These are phyloP conservation scores for Hylaea fasciaria DNA, from an alignment of 2,888 invertebrate genomes.

Conservation along the genomic window DNA sequence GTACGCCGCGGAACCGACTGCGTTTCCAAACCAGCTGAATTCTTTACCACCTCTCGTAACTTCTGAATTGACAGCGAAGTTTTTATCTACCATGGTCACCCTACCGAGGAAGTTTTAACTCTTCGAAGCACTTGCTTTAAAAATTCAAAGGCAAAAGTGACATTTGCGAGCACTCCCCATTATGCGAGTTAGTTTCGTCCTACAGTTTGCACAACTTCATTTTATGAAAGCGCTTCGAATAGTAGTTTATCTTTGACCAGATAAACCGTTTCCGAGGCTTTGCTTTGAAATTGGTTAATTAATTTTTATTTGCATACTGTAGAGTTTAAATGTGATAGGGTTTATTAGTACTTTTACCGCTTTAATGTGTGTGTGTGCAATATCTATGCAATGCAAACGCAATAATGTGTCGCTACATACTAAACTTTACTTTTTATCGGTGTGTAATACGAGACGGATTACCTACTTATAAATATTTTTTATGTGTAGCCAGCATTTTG, in stretches of 20 bases:
- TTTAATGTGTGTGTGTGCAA: too few relatives aligned
- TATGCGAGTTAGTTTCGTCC: conserved; percentile 61
- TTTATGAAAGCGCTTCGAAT: conserved; percentile 15
- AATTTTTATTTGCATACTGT: conserved; percentile 12
- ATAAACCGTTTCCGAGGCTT: conserved; percentile 18
- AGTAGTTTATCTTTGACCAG: conserved; percentile 21
- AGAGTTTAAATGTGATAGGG: too few relatives aligned
- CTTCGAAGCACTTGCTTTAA: conserved; percentile 59
- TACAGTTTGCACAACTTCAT: conserved; percentile 32
- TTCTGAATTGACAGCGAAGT: conserved; percentile 33
- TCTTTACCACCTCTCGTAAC: conserved; percentile 21
- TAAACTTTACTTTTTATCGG: too few relatives aligned
- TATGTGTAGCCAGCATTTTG: too few relatives aligned
- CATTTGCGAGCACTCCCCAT: conserved; percentile 66
- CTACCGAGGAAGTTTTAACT: conserved; percentile 67
- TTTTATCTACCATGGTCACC: conserved; percentile 51
- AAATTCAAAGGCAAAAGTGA: conserved; percentile 76
- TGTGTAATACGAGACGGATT: too few relatives aligned
- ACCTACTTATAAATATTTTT: too few relatives aligned
- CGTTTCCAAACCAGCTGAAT: conserved; percentile 15
- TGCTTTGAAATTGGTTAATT: conserved; percentile 9
- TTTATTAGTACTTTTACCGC: too few relatives aligned
- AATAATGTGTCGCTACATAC: too few relatives aligned
- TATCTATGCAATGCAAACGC: too few relatives aligned
- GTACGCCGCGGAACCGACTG: background rate